Evolutionary conservation across 2,797 vertebrate genomes (phyloP).

Genomic region (Scarus forsteni): DNA sequence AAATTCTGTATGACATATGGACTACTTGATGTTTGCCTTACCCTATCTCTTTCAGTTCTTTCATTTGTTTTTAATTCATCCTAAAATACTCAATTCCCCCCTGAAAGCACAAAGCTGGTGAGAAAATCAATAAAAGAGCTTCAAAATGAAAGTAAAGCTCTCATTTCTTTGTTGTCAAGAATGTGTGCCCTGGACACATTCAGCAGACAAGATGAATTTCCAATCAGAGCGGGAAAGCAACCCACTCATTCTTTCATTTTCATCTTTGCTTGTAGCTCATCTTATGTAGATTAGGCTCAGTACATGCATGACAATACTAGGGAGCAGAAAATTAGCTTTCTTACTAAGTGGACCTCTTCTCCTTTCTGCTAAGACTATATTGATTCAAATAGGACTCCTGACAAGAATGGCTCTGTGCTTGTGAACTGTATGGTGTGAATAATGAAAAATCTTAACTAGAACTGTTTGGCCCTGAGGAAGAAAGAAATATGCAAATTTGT

Average conservation of each 20-base stretch:
- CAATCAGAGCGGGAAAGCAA: slow-evolving; percentile 28
- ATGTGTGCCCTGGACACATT: not conserved
- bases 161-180: not conserved
- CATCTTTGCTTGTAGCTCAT: slow-evolving; percentile 18
- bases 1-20: too few species aligned
- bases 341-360: slow-evolving; percentile 32
- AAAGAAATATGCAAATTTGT: slow-evolving; percentile 45
- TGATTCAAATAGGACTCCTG: slow-evolving; percentile 47
- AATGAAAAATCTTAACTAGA: slow-evolving; percentile 49
- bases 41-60: too few species aligned
- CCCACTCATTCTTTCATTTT: slow-evolving; percentile 21
- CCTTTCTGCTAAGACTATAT: slow-evolving; percentile 23
- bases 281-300: slow-evolving; percentile 36
- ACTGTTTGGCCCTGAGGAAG: slow-evolving; percentile 53
- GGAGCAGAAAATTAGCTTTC: slow-evolving; percentile 32
- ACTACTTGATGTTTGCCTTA: too few species aligned
- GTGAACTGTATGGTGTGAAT: slow-evolving; percentile 40
- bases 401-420: slow-evolving; percentile 38
- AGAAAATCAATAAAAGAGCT: slow-evolving; percentile 8
- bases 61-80: too few species aligned
- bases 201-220: slow-evolving; percentile 15
- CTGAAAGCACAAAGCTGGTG: not conserved
- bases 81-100: not conserved
- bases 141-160: slow-evolving; percentile 1
- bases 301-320: slow-evolving; percentile 27